Evolutionary conservation across 92 coral and sea anemone species (phyloP), one percentile per base, ranked within the genome.

Genomic region (Porites evermanni): DNA sequence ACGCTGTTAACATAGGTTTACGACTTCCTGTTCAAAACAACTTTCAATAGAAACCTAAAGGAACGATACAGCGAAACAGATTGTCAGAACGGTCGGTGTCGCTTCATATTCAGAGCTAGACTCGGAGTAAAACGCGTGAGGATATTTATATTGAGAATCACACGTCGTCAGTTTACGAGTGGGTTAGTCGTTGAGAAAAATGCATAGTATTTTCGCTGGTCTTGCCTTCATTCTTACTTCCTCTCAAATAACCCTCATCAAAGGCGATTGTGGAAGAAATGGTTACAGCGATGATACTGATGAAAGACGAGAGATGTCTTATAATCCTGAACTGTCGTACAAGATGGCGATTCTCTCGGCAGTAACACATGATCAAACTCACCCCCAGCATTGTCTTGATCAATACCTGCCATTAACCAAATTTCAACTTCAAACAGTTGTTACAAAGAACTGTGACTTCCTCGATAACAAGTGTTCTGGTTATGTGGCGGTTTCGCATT

Each of bases 341-440:
- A 93, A 93, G 74, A 93, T 93, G 95, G 53, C 90, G 16, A 79
- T 78, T 65, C 91, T 93, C 32, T 87, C 86, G 10, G 87, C 96
- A 1, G 83, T 73, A 3, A 88, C 96, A 9, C 87, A 90, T 68
- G 89, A 79, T 81, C 77, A 70, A 53, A 1, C 3, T 19, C 29
- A 79, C 17, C 82, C 92, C 23, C 90, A 93, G 69, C 67, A 77
- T 65, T 89, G 91, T 75, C 77, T 91, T 14, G 59, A 84, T 14
- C 83, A 91, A 47, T 72, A 86, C 8, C 79, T 91, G 52, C 84
- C 88, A 72, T 70, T 79, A 21, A 80, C 68, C 32, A 89, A 77
- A 53, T 82, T 90, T 58, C 26, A 80, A 69, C 76, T 91, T 47
- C 81, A 74, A 68, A 64, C 32, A 12, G 78, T 93, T 8, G 85